phyloP scores from a whole-genome alignment of 2,888 invertebrate genomes.

The Argyresthia albistria region DNA sequence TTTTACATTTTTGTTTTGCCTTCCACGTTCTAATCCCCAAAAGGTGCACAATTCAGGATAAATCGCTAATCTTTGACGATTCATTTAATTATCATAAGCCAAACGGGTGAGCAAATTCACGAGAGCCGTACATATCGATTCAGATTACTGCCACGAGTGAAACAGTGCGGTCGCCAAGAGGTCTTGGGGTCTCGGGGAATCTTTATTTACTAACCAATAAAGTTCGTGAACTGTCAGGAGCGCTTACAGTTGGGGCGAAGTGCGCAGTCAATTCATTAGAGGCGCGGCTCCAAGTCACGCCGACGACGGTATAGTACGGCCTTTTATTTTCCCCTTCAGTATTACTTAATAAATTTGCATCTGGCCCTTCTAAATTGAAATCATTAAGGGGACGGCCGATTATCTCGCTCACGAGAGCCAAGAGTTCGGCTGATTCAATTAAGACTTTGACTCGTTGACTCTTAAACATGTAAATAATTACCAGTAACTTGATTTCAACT shows the following conservation, averaged over 20 bases:
- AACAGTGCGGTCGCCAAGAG: background rate
- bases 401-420: constrained; percentile 66
- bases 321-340: constrained; percentile 5
- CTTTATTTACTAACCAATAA: constrained; percentile 10
- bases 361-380: constrained; percentile 61
- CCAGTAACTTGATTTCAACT: background rate
- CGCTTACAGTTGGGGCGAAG: constrained; percentile 15
- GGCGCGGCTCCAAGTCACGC: constrained; percentile 1
- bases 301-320: constrained; percentile 3
- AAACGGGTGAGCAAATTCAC: background rate
- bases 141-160: background rate
- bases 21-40: background rate
- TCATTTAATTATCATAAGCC: constrained; percentile 8
- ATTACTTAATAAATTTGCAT: constrained; percentile 56
- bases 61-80: background rate
- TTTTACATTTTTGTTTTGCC: constrained; percentile 11
- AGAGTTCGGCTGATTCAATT: constrained; percentile 45
- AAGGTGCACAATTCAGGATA: background rate
- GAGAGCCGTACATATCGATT: background rate
- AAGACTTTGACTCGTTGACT: constrained; percentile 46
- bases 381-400: constrained; percentile 61
- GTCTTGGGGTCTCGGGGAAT: background rate
- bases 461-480: constrained; percentile 20
- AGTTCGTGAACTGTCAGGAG: constrained; percentile 6
- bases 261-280: constrained; percentile 43